Percentiles rank a stretch among this genome's conserved stretches.
phyloP scores from a whole-genome alignment of 2,113 vertebrate genomes.

The Podarcis raffonei region DNA sequence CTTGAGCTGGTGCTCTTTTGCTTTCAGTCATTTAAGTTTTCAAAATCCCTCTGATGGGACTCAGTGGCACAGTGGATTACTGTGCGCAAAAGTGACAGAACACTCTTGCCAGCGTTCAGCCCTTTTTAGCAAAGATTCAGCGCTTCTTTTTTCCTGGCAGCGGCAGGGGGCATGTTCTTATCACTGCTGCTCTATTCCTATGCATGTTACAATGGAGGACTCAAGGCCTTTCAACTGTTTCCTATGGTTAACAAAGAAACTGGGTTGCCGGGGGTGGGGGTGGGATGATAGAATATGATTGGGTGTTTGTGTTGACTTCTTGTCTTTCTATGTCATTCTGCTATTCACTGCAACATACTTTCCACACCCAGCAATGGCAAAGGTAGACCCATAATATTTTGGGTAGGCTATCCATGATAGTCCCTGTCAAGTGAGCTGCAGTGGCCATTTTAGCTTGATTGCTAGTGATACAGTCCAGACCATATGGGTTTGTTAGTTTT shows the following conservation, averaged over 20 bases:
- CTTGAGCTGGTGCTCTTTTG: conserved; percentile 74
- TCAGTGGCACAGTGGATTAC: conserved; percentile 79
- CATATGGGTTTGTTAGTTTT: background rate
- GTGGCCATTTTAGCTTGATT: background rate
- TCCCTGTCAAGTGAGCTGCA: background rate
- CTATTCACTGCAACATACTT: background rate
- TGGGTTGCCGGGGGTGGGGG: conserved; percentile 31
- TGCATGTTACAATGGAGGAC: conserved; percentile 62
- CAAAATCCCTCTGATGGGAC: conserved; percentile 81
- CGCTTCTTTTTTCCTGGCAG: conserved; percentile 69
- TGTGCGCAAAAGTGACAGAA: conserved; percentile 75
- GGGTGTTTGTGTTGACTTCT: conserved; percentile 72
- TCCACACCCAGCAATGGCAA: background rate
- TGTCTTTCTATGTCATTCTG: conserved; percentile 48
- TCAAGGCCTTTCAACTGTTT: conserved; percentile 72
- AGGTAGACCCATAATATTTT: too few relatives aligned
- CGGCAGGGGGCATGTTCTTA: conserved; percentile 82
- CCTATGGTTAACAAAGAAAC: conserved; percentile 72
- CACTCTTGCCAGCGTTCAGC: conserved; percentile 72
- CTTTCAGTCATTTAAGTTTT: conserved; percentile 83
- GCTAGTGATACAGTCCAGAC: background rate
- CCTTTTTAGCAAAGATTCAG: conserved; percentile 71
- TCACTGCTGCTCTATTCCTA: conserved; percentile 72
- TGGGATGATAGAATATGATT: conserved; percentile 66
- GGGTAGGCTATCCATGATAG: background rate